A percentile compares a stretch with the other conserved stretches of the same genome.
These are phyloP conservation scores for Furcula furcula DNA, from an alignment of 2,888 invertebrate species.

Conservation along the genomic window DNA sequence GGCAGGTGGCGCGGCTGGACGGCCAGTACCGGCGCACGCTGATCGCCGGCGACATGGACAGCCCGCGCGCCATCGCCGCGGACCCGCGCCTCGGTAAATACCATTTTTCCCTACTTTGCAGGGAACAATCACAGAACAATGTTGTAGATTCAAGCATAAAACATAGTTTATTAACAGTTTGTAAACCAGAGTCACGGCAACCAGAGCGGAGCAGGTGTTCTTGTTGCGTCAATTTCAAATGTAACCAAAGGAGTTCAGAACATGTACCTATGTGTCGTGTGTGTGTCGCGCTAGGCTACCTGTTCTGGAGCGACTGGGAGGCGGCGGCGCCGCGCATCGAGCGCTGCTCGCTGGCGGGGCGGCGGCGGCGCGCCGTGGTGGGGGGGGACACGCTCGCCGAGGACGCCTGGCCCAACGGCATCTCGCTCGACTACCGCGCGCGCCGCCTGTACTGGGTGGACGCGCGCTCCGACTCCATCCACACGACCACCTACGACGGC, in stretches of 20 bases:
- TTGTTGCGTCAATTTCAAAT: not conserved
- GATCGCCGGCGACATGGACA: conserved; percentile 91
- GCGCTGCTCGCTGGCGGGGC: conserved; percentile 90
- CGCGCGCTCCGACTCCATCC: conserved; percentile 91
- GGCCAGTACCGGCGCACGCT: conserved; percentile 89
- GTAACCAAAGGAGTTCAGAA: not conserved
- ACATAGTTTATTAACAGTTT: too few species aligned
- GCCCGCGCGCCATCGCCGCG: conserved; percentile 90
- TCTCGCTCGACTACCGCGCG: conserved; percentile 89
- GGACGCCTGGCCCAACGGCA: conserved; percentile 93
- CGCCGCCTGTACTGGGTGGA: conserved; percentile 92
- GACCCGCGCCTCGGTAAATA: conserved; percentile 86
- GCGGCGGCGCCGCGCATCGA: conserved; percentile 90
- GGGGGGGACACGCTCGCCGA: conserved; percentile 75
- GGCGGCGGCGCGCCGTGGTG: conserved; percentile 82
- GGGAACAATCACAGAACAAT: not conserved
- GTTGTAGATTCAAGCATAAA: too few species aligned
- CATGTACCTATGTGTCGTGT: not conserved
- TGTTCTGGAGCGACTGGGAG: conserved; percentile 96
- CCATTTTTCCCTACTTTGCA: not conserved
- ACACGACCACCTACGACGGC: conserved; percentile 92
- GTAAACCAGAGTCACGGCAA: too few species aligned
- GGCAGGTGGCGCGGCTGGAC: conserved; percentile 61
- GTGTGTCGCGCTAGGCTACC: conserved; percentile 53
- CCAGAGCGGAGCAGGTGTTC: not conserved